phyloP scores from a whole-genome alignment of 1,140 invertebrate species.

The Ridgeia piscesae region DNA sequence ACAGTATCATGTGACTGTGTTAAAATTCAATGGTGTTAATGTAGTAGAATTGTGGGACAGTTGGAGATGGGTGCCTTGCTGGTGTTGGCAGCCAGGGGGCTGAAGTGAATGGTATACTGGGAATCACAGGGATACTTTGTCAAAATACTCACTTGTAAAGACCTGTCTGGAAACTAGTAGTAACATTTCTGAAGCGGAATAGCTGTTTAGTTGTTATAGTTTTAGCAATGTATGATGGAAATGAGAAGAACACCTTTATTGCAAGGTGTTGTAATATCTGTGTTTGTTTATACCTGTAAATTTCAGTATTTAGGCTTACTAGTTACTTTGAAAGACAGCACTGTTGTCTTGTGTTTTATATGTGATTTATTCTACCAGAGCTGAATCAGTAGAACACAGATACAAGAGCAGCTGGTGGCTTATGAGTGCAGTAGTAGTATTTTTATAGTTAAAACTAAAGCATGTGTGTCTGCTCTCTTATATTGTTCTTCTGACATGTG shows the following conservation, averaged over 20 bases:
- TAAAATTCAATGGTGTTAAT: too few species aligned
- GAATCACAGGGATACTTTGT: background rate
- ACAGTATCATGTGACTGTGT: too few species aligned
- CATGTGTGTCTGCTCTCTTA: background rate
- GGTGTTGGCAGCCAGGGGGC: too few species aligned
- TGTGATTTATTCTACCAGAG: background rate
- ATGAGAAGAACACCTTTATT: background rate
- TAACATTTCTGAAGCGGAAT: background rate
- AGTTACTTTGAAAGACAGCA: background rate
- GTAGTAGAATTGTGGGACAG: too few species aligned
- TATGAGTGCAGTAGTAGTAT: background rate
- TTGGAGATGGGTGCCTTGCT: too few species aligned
- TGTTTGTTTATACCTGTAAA: slow-evolving; percentile 3
- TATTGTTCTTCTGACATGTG: background rate
- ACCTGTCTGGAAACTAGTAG: background rate
- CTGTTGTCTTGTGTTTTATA: background rate
- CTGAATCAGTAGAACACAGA: too few species aligned
- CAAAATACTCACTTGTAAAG: background rate
- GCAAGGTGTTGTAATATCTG: background rate
- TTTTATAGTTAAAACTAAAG: background rate
- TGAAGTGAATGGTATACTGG: background rate
- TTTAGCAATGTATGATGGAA: slow-evolving; percentile 6
- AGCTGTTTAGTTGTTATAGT: background rate
- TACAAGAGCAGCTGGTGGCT: too few species aligned
- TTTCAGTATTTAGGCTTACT: background rate